Base-by-base conservation (phyloP, 2,113 vertebrate genomes). In the Zingel zingel region DNA sequence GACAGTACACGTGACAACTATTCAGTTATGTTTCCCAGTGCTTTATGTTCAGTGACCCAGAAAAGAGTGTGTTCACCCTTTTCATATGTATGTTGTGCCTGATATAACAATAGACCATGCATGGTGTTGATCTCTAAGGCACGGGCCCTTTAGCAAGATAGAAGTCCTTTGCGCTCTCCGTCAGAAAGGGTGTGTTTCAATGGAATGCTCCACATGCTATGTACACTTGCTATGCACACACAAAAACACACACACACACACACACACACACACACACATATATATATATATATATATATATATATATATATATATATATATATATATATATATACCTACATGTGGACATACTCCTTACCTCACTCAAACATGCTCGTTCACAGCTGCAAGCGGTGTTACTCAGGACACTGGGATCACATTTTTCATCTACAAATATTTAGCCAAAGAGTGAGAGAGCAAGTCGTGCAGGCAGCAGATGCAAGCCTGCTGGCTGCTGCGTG, bases 391-490 rank as follows among this genome's bases (percentile, higher is more conserved):
- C 10, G 12, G 63, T 58, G 77, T 84, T 65, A 58, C 72, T 59
- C 43, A 14, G 33, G 78, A 87, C 77, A 63, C 74, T 39, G 54
- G 50, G 72, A 84, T 86, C 87, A 77, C 74, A 56, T 74, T 92
- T 86, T 87, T 86, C 77, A 81, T 85, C 61, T 81, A 74, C 86
- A 90, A 90, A 93, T 90, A 91, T 92, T 93, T 79, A 88, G 66
- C 63, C 33, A 61, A 47, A 82, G 79, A 63, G 65, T 2, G 39
- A 70, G 74, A 72, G 79, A 86, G 82, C 43, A 11, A 73, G 74
- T 70, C 51, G 36, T 45, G 68, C 81, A 73, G 81, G 59, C 56
- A 66, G 77, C 50, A 43, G 3, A 88, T 36, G 59, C 63, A 56
- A 39, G 53, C 65, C 65, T n/a, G 79, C 68, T 10, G 25, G 67